Evolutionary conservation across 1,140 invertebrate species (phyloP).

Genomic region (Stratiolaelaps scimitus): DNA sequence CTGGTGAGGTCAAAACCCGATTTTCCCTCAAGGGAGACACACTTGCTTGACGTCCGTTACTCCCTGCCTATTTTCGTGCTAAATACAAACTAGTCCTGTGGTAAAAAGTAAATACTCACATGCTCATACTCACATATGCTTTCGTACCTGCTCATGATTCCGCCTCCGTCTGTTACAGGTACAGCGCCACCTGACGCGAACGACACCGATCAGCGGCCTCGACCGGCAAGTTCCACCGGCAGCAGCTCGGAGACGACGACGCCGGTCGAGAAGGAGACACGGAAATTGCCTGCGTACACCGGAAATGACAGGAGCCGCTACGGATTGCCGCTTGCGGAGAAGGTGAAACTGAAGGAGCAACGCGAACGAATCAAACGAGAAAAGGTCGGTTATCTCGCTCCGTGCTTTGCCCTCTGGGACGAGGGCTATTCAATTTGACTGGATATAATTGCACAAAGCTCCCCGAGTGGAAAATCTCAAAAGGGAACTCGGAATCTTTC

Average conservation of each 20-base stretch:
- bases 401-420: no score
- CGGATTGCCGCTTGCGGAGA: neutral
- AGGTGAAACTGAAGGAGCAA: constrained; percentile 5
- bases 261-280: neutral
- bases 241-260: neutral
- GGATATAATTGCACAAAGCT: no score
- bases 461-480: no score
- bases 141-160: neutral
- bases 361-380: constrained; percentile 5
- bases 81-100: no score
- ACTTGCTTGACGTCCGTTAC: no score
- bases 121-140: neutral
- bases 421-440: no score
- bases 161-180: no score
- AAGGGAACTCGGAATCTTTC: no score
- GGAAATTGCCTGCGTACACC: neutral
- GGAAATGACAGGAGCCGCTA: constrained; percentile 6
- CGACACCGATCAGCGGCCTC: neutral
- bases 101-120: no score
- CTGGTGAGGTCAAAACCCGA: no score
- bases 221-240: neutral
- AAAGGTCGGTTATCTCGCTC: neutral
- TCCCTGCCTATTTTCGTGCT: no score
- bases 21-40: no score
- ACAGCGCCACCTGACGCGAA: neutral